These are phyloP conservation scores for Drosophila kuntzei DNA, from an alignment of 2,888 invertebrate genomes.

Conservation along the genomic window DNA sequence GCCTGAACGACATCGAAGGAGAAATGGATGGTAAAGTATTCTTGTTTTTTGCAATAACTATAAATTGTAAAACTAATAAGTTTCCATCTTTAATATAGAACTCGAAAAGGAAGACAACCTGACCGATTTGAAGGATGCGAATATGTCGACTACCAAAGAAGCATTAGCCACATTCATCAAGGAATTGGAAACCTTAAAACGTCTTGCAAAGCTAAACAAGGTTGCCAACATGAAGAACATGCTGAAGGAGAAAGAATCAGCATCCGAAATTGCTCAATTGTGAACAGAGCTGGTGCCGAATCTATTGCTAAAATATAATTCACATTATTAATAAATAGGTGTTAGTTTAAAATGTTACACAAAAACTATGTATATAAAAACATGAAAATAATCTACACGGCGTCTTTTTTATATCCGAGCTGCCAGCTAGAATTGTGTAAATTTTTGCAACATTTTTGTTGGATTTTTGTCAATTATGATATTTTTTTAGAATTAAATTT, in stretches of 20 bases:
- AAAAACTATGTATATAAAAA: background rate
- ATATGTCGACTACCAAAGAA: conserved; percentile 89
- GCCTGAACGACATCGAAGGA: conserved; percentile 91
- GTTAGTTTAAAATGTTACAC: background rate
- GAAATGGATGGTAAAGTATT: conserved; percentile 88
- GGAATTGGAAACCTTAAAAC: conserved; percentile 90
- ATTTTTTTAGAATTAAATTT: too few relatives aligned
- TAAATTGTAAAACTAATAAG: background rate
- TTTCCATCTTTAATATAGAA: conserved; percentile 38
- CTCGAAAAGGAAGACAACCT: conserved; percentile 85
- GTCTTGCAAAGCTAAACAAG: conserved; percentile 87
- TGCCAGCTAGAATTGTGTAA: too few relatives aligned
- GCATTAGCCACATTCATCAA: conserved; percentile 91
- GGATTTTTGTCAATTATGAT: too few relatives aligned
- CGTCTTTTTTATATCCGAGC: too few relatives aligned
- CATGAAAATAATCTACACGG: too few relatives aligned
- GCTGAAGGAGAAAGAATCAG: conserved; percentile 47
- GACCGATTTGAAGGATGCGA: conserved; percentile 86
- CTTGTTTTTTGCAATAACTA: background rate
- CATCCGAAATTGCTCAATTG: conserved; percentile 22
- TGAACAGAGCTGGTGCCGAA: conserved; percentile 4
- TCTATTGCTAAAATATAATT: background rate
- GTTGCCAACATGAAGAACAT: conserved; percentile 76
- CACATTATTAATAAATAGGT: background rate
- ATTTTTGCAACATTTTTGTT: too few relatives aligned